Percentiles rank a stretch among this genome's conserved stretches.
These are phyloP conservation scores for Macaria liturata DNA, from an alignment of 2,888 invertebrate species.

Conservation along the genomic window DNA sequence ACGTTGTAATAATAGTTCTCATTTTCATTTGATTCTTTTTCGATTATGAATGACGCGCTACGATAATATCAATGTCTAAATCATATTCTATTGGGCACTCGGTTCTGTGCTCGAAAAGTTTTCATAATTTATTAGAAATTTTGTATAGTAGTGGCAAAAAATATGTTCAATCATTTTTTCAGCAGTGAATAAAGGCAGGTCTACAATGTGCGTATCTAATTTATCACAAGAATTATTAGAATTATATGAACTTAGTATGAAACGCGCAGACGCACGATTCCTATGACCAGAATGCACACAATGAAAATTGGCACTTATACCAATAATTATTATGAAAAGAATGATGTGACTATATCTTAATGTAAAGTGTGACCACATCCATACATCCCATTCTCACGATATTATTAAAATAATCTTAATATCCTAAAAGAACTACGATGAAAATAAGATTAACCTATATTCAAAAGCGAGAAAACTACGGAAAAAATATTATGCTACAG, in stretches of 20 bases:
- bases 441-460: conserved; percentile 66
- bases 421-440: conserved; percentile 65
- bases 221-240: conserved; percentile 35
- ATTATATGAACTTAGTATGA: conserved; percentile 60
- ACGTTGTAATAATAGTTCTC: too few relatives aligned
- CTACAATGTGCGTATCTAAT: conserved; percentile 49
- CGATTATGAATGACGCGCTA: too few relatives aligned
- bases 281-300: conserved; percentile 82
- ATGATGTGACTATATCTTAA: conserved; percentile 66
- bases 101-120: too few relatives aligned
- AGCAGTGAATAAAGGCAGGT: conserved; percentile 44
- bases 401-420: conserved; percentile 62
- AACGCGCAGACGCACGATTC: conserved; percentile 57
- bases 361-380: conserved; percentile 71
- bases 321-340: conserved; percentile 61
- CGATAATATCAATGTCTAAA: too few relatives aligned
- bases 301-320: conserved; percentile 62
- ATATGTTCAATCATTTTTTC: not conserved
- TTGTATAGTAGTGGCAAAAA: not conserved
- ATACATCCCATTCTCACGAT: conserved; percentile 68
- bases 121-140: too few relatives aligned
- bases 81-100: too few relatives aligned
- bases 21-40: too few relatives aligned
- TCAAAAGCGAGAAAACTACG: conserved; percentile 61
- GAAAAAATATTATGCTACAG: conserved; percentile 66